phyloP scores from a whole-genome alignment of 2,888 invertebrate species.

The Trissoscelio sp. region DNA sequence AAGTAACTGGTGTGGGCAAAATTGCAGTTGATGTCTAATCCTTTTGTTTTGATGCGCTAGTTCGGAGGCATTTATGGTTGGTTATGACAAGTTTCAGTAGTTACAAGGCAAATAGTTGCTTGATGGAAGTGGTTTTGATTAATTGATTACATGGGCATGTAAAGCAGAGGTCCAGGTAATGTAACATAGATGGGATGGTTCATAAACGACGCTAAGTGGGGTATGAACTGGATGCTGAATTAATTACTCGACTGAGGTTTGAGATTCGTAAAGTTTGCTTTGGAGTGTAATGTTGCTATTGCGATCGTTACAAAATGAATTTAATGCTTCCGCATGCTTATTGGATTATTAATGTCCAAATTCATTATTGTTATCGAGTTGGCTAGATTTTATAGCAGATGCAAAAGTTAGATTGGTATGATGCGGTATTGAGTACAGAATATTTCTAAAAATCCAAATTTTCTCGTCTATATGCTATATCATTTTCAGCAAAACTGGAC shows the following conservation, averaged over 20 bases:
- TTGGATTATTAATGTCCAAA: no score
- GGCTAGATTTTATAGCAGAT: no score
- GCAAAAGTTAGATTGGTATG: no score
- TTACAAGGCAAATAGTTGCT: not conserved
- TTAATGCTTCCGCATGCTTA: not conserved
- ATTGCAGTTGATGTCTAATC: no score
- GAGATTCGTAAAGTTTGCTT: not conserved
- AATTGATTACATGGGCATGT: not conserved
- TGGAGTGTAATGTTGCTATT: not conserved
- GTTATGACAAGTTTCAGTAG: constrained; percentile 2
- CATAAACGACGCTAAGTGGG: not conserved
- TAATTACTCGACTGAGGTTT: constrained; percentile 26
- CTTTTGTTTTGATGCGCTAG: not conserved
- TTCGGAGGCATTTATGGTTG: not conserved
- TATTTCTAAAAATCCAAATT: no score
- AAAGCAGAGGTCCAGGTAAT: not conserved
- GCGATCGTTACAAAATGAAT: not conserved
- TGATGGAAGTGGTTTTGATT: not conserved
- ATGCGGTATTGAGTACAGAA: no score
- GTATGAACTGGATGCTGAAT: constrained; percentile 1
- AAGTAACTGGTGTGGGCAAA: not conserved
- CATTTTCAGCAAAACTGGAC: no score
- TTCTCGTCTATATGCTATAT: no score
- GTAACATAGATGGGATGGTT: not conserved
- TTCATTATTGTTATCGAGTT: no score